A percentile compares a stretch with the other conserved stretches of the same genome.
These are phyloP conservation scores for Panulirus ornatus DNA, from an alignment of 1,140 invertebrate genomes.

Conservation along the genomic window DNA sequence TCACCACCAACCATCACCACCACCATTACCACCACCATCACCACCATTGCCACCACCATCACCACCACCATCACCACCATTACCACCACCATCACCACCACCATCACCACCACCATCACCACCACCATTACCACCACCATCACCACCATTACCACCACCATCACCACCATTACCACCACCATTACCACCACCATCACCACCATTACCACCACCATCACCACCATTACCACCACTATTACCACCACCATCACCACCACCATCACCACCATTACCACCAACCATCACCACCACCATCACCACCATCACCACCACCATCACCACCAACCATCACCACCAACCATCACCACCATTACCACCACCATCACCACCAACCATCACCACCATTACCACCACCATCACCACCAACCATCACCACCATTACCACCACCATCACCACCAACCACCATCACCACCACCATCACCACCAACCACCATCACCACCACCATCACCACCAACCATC, in stretches of 20 bases:
- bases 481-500: neutral
- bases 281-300: neutral
- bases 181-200: slow-evolving; percentile 2
- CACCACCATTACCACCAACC: neutral
- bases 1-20: slow-evolving; percentile 5
- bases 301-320: slow-evolving; percentile 3
- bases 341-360: slow-evolving; percentile 12
- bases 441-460: neutral
- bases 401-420: neutral
- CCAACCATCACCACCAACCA: neutral
- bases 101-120: slow-evolving; percentile 32
- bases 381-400: neutral
- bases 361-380: neutral
- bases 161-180: slow-evolving; percentile 1
- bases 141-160: slow-evolving; percentile 17
- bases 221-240: neutral
- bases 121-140: slow-evolving; percentile 8
- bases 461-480: neutral
- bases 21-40: neutral
- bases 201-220: slow-evolving; percentile 3
- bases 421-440: neutral
- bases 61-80: slow-evolving; percentile 14
- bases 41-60: slow-evolving; percentile 1
- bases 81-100: slow-evolving; percentile 12
- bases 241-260: neutral